A percentile compares a stretch with the other conserved stretches of the same genome.
phyloP scores from a whole-genome alignment of 2,113 vertebrate genomes.

The Macrotus californicus region DNA sequence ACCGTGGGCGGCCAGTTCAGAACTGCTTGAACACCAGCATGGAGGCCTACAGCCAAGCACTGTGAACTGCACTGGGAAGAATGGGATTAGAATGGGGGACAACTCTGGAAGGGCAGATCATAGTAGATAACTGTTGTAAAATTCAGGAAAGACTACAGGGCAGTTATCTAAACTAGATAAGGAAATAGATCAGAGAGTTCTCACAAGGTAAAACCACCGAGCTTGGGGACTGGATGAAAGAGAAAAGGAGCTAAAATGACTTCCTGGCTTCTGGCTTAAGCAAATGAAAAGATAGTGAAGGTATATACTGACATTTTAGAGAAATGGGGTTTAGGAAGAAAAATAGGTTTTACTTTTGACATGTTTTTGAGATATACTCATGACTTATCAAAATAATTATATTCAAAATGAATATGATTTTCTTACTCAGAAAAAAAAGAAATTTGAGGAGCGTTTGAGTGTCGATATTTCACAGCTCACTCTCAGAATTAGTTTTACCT shows the following conservation, averaged over 20 bases:
- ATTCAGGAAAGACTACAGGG: not conserved
- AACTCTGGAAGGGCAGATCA: not conserved
- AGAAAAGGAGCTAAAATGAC: not conserved
- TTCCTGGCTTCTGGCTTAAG: not conserved
- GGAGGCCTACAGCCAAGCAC: not conserved
- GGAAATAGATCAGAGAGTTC: not conserved
- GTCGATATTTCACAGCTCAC: not conserved
- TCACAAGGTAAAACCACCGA: not conserved
- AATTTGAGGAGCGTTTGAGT: not conserved
- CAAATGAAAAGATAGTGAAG: not conserved
- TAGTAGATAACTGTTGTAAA: not conserved
- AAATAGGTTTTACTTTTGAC: not conserved
- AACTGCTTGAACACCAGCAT: not conserved
- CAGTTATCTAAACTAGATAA: not conserved
- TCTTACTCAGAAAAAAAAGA: not conserved
- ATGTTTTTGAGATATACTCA: not conserved
- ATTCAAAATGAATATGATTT: not conserved
- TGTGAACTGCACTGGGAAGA: not conserved
- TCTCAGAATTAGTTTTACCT: not conserved
- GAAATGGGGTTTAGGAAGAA: not conserved
- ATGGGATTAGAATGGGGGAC: not conserved
- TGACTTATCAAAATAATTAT: not conserved
- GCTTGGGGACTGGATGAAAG: not conserved
- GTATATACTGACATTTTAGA: not conserved
- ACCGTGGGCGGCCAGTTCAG: not conserved